Percentiles rank a stretch among this genome's conserved stretches.
These are phyloP conservation scores for Muntiacus muntjak DNA, from an alignment of 2,113 vertebrate species.

Conservation along the genomic window DNA sequence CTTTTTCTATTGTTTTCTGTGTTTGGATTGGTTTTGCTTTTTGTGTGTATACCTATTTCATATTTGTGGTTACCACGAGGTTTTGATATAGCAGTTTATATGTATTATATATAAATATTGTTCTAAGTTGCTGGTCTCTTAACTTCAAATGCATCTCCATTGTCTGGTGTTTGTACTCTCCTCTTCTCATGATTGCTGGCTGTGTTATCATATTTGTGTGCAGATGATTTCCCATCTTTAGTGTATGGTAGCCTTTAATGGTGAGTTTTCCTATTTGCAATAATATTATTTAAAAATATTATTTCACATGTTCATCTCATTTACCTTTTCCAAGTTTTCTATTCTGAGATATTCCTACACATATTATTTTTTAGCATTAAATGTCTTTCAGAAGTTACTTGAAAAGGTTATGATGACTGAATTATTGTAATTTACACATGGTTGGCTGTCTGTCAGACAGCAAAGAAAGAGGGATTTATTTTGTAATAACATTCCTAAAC, in stretches of 20 bases:
- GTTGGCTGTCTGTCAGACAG: neutral
- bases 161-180: neutral
- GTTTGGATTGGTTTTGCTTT: neutral
- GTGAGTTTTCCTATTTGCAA: neutral
- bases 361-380: neutral
- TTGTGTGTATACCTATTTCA: neutral
- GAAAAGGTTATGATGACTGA: neutral
- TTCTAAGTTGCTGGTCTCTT: neutral
- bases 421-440: constrained; percentile 1
- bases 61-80: neutral
- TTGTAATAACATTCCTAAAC: neutral
- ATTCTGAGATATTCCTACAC: neutral
- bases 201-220: neutral
- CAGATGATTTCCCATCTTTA: neutral
- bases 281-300: neutral
- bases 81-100: neutral
- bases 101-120: neutral
- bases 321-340: neutral
- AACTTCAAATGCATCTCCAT: neutral
- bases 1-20: neutral
- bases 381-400: neutral
- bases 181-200: neutral
- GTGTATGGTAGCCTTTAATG: neutral
- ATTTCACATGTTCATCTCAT: neutral
- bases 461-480: neutral